These are phyloP conservation scores for Mamestra configurata DNA, from an alignment of 1,140 invertebrate species.

Conservation along the genomic window DNA sequence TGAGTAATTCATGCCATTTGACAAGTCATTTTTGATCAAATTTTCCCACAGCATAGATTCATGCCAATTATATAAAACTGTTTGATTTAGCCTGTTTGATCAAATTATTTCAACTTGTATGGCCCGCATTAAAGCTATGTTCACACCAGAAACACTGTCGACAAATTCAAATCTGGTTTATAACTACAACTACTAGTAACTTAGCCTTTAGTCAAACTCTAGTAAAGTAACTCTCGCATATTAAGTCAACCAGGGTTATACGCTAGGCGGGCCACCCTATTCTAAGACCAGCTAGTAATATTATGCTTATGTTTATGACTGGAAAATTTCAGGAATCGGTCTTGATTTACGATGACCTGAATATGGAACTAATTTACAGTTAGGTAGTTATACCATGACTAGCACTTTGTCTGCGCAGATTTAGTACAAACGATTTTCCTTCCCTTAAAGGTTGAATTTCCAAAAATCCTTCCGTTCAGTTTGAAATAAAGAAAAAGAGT, in stretches of 20 bases:
- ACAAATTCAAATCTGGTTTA: constrained; percentile 2
- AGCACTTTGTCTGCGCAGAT: too few relatives aligned
- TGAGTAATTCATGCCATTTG: too few relatives aligned
- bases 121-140: not conserved
- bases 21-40: too few relatives aligned
- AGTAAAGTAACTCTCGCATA: constrained; percentile 3
- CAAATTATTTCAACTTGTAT: too few relatives aligned
- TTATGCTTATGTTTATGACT: not conserved
- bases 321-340: not conserved
- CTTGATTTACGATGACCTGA: not conserved
- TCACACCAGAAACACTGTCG: not conserved
- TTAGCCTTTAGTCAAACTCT: constrained; percentile 2
- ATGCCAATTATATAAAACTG: too few relatives aligned
- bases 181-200: not conserved
- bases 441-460: too few relatives aligned
- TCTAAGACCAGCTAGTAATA: not conserved
- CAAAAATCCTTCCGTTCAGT: too few relatives aligned
- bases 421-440: too few relatives aligned
- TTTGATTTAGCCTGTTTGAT: too few relatives aligned
- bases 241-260: constrained; percentile 13
- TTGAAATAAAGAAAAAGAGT: too few relatives aligned
- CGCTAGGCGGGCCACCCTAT: not conserved
- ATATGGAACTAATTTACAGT: not conserved
- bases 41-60: too few relatives aligned
- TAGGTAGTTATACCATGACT: too few relatives aligned